phyloP scores from a whole-genome alignment of 92 coral and sea anemone genomes.

The Zoanthus solanderi region DNA sequence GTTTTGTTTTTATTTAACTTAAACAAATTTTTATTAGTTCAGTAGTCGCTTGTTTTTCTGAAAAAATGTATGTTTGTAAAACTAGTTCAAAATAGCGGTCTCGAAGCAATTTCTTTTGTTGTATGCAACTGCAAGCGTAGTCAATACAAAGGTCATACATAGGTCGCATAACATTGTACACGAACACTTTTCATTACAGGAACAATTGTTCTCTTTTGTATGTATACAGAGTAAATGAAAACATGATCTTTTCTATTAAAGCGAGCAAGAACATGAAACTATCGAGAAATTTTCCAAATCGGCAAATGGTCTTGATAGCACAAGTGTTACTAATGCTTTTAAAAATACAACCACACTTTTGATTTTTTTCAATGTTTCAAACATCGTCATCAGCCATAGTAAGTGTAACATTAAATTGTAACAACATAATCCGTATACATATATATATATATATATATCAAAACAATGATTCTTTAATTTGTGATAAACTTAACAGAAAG shows the following conservation, averaged over 20 bases:
- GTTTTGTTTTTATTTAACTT: neutral
- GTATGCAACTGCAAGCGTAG: constrained; percentile 10
- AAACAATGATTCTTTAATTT: too few species aligned
- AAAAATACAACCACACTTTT: too few species aligned
- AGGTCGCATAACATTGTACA: constrained; percentile 21
- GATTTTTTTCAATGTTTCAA: too few species aligned
- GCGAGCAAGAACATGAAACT: neutral
- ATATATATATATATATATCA: too few species aligned
- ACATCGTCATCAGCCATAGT: too few species aligned
- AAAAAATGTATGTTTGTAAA: neutral
- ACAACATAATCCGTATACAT: too few species aligned
- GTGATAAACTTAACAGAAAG: too few species aligned
- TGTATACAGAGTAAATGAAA: constrained; percentile 18
- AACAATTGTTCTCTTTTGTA: constrained; percentile 44
- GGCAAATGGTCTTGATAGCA: too few species aligned
- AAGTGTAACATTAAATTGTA: too few species aligned
- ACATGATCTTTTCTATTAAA: constrained; percentile 35
- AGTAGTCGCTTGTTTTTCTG: neutral
- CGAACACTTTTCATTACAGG: constrained; percentile 17
- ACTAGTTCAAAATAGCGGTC: constrained; percentile 14
- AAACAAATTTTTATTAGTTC: neutral
- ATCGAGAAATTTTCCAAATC: too few species aligned
- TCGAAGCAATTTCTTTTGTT: constrained; percentile 35
- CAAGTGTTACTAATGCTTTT: too few species aligned
- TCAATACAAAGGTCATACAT: neutral